Base-by-base conservation (phyloP, 2,113 vertebrate genomes). In the Leucopsar rothschildi region DNA sequence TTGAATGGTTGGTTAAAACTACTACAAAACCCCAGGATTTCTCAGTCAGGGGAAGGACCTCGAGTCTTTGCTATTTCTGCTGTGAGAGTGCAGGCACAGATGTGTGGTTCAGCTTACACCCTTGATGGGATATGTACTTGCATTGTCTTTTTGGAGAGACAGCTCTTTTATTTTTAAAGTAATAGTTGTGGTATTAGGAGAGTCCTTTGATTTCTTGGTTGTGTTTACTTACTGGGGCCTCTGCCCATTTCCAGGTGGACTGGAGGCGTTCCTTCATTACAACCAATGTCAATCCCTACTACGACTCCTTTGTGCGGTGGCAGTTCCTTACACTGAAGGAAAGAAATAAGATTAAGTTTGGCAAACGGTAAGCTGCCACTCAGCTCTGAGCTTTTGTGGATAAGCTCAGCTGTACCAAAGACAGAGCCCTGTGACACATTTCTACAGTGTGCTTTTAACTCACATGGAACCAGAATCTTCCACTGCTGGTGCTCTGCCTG, bases 231-330 rank as follows among this genome's bases (percentile, higher is more conserved):
- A 86, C 53, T 1, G 3, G 65, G 65, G 65, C 33, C 39, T 71
- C 63, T 88, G 5, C 22, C 5, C 19, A 1, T 91, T 92, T 93
- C 3, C 94, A 99, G 99, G 98, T 99, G 82, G 99, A 99, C 73
- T 99, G 99, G 99, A 98, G 99, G 33, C 99, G 99, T 39, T 99
- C 99, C 22, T 99, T 99, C 93, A 98, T 99, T 75, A 99, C 99
- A 27, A 99, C 99, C 11, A 98, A 99, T 69, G 99, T 99, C 71
- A 99, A 99, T 71, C 99, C 99, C 37, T 99, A 98, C 53, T 99
- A 99, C 15, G 99, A 99, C 94, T 99, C 99, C 21, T 99, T 99
- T 75, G 99, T 99, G 35, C 98, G 98, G 21, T 99, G 99, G 99
- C 99, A 99, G 23, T 99, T 98, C 94, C 90, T 99, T 44, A 99